Conservation (phyloP, 2,113 vertebrate species). For the Myotis davidii region DNA sequence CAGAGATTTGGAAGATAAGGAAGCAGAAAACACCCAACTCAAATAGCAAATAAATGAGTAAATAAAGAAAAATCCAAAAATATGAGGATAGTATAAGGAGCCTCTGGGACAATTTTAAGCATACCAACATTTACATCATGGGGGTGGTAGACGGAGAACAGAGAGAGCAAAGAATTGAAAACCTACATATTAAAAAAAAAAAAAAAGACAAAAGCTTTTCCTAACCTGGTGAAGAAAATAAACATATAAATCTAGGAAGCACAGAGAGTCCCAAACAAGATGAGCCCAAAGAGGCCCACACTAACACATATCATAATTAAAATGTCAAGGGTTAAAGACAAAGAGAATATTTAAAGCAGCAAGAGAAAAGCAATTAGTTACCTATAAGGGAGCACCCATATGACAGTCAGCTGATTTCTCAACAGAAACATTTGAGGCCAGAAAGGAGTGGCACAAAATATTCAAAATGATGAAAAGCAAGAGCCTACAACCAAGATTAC, state of each 20-base stretch:
- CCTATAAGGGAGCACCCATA: neutral
- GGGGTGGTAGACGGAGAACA: neutral
- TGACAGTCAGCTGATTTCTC: neutral
- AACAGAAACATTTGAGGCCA: neutral
- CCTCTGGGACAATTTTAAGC: neutral
- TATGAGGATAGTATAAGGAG: neutral
- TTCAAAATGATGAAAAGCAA: neutral
- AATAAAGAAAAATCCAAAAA: neutral
- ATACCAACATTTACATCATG: neutral
- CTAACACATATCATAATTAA: neutral
- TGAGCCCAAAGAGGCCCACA: neutral
- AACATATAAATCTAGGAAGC: neutral
- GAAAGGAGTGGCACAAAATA: no score
- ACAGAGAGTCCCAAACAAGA: neutral
- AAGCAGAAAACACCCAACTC: neutral
- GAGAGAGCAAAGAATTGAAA: neutral
- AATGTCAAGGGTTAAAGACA: neutral
- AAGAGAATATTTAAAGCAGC: neutral
- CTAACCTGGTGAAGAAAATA: neutral
- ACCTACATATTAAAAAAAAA: neutral
- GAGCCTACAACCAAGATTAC: neutral
- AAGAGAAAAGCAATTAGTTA: neutral
- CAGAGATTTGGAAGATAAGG: neutral
- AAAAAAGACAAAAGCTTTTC: neutral
- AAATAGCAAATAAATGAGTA: neutral